These are phyloP conservation scores for Drosophila limbata DNA, from an alignment of 2,888 invertebrate species.

Conservation along the genomic window DNA sequence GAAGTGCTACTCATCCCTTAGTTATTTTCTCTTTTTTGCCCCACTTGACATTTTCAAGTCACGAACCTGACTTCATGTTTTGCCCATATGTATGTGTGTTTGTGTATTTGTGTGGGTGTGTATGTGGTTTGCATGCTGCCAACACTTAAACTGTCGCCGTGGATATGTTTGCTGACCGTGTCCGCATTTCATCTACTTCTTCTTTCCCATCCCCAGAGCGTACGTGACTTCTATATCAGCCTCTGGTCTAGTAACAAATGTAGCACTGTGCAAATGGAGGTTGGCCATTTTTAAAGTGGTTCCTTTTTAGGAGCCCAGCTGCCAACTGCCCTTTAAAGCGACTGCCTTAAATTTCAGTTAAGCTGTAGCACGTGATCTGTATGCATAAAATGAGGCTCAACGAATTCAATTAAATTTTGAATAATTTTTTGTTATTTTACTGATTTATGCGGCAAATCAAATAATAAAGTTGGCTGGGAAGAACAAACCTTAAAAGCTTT, in stretches of 20 bases:
- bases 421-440: conserved; percentile 28
- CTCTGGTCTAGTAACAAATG: conserved; percentile 9
- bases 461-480: conserved; percentile 24
- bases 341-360: conserved; percentile 37
- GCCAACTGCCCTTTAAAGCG: conserved; percentile 33
- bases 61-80: conserved; percentile 52
- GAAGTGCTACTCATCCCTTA: conserved; percentile 48
- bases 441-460: conserved; percentile 35
- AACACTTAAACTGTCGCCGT: conserved; percentile 68
- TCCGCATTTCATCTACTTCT: neutral
- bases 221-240: conserved; percentile 62
- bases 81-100: conserved; percentile 36
- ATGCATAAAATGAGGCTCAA: conserved; percentile 26
- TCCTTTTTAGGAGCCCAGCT: neutral
- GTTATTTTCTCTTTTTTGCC: conserved; percentile 28
- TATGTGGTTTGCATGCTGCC: conserved; percentile 66
- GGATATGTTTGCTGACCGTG: conserved; percentile 47
- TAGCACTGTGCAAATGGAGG: conserved; percentile 14
- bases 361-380: conserved; percentile 45
- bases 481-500: neutral
- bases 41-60: conserved; percentile 54
- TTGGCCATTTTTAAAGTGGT: conserved; percentile 49
- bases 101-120: conserved; percentile 23
- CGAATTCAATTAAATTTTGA: conserved; percentile 55
- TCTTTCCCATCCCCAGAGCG: conserved; percentile 8